These are phyloP conservation scores for Cynodonichthys magdalenae DNA, from an alignment of 2,797 vertebrate genomes.

Conservation along the genomic window DNA sequence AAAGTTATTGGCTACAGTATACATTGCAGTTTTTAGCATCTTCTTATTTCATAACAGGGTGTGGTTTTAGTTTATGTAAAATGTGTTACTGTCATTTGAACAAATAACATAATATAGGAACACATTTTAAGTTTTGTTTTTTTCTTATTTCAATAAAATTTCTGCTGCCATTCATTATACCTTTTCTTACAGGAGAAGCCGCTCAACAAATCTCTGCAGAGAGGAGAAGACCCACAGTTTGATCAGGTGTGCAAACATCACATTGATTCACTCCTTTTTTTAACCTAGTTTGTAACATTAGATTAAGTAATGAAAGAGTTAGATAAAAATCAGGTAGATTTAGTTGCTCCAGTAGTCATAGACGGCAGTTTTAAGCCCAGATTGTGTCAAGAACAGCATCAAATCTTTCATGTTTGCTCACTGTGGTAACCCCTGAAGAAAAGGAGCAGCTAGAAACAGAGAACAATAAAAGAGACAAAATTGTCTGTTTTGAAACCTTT, in stretches of 20 bases:
- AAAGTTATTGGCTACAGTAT: background rate
- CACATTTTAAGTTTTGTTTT: background rate
- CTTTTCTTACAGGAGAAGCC: conserved; percentile 89
- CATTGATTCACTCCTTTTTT: background rate
- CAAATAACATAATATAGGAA: background rate
- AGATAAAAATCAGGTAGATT: too few species aligned
- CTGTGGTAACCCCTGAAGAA: too few species aligned
- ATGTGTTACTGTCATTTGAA: background rate
- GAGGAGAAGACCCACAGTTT: conserved; percentile 97
- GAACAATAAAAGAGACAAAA: too few species aligned
- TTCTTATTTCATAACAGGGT: background rate
- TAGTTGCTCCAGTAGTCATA: too few species aligned
- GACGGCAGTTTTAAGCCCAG: too few species aligned
- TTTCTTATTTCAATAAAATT: background rate
- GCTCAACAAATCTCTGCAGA: conserved; percentile 96
- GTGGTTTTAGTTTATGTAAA: background rate
- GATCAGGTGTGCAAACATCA: conserved; percentile 88
- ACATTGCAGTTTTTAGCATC: background rate
- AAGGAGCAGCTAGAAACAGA: too few species aligned
- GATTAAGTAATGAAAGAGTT: too few species aligned
- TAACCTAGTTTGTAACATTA: too few species aligned
- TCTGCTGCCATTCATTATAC: background rate
- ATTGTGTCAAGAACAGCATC: too few species aligned
- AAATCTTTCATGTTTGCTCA: too few species aligned
- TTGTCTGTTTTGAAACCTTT: too few species aligned